Percentiles rank a stretch among this genome's conserved stretches.
These are phyloP conservation scores for Melanogrammus aeglefinus DNA, from an alignment of 2,797 vertebrate genomes.

Conservation along the genomic window DNA sequence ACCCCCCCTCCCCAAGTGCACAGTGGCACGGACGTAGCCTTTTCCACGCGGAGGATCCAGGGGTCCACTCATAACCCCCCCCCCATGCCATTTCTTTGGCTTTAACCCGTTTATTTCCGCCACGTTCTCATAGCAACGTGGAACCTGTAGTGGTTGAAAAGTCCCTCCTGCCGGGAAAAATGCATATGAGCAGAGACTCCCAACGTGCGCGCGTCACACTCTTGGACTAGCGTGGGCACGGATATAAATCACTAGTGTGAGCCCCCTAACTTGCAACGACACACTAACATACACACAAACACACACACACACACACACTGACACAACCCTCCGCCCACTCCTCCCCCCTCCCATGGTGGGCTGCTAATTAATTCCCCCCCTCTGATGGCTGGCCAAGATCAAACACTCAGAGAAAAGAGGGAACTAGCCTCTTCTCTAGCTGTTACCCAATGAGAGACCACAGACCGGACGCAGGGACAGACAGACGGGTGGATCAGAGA, in stretches of 20 bases:
- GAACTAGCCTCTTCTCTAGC: constrained; percentile 64
- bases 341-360: constrained; percentile 61
- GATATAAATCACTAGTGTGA: neutral
- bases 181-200: neutral
- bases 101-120: no score
- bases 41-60: no score
- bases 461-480: constrained; percentile 1
- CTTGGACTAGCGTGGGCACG: neutral
- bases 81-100: no score
- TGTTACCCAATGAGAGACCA: constrained; percentile 64
- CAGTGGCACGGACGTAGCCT: no score
- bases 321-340: constrained; percentile 42
- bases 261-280: neutral
- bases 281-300: neutral
- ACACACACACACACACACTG: constrained; percentile 2
- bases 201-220: constrained; percentile 16
- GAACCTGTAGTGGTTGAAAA: neutral
- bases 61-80: no score
- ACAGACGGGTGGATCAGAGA: neutral
- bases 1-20: no score
- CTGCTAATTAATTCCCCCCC: constrained; percentile 73
- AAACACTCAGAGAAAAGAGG: constrained; percentile 61
- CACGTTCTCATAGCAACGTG: no score
- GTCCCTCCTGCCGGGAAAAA: neutral
- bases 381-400: constrained; percentile 67